Base-by-base conservation (phyloP, 2,113 vertebrate genomes). In the Neomonachus schauinslandi region DNA sequence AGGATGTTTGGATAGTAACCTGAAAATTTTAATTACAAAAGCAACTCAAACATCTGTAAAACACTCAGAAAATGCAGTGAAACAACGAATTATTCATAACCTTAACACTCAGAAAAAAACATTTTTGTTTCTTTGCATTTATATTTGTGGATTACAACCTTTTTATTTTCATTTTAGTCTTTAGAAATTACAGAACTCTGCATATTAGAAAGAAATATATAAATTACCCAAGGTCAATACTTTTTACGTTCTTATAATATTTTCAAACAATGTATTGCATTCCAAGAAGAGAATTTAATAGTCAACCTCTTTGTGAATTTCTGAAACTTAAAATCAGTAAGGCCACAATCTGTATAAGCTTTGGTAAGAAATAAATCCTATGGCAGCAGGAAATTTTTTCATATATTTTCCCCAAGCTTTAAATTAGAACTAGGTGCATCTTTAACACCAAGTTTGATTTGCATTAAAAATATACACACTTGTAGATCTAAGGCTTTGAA, bases 221-320 rank as follows among this genome's bases (percentile, higher is more conserved):
- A 85, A 90, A 74, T 2, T 46, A 7, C 7, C 65, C 18, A 59
- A 86, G 15, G 22, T 33, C 4, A 16, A 36, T 46, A 51, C 1
- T 55, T 82, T 81, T 86, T 14, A 55, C 76, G 39, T 59, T 71
- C 8, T 81, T 79, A n/a, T 59, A 69, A 77, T 84, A 36, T 39
- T 96, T 86, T 90, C 19, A 94, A 89, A 49, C 53, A 79, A 59
- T 36, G 77, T 83, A 77, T 69, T 86, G 55, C 4, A 80, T 83
- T 90, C 18, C 22, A 94, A 76, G 16, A 88, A 95, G 5, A 71
- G 4, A 82, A 69, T 42, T 69, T 59, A 82, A 61, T 88, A 85
- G 6, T 80, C 4, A 57, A 42, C 24, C 3, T 67, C 24, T 69
- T 76, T 51, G 5, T 71, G 15, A 42, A 24, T 9, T 46, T 90